A percentile compares a stretch with the other conserved stretches of the same genome.
Evolutionary conservation across 1,140 invertebrate genomes (phyloP).

Genomic region (Drosophila malerkotliana): DNA sequence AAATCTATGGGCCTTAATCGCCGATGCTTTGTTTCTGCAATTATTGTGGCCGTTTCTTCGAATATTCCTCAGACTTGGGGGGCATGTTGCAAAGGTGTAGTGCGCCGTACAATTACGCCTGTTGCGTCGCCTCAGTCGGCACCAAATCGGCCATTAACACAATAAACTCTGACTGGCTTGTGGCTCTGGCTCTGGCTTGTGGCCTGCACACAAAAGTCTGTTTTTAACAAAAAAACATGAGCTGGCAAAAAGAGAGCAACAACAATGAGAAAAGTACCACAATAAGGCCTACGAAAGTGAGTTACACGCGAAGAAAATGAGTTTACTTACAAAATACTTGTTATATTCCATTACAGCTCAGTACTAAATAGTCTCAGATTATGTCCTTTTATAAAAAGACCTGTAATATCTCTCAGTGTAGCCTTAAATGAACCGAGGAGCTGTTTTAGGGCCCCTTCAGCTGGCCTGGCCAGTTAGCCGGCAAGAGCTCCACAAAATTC

Average conservation of each 20-base stretch:
- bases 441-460: slow-evolving; percentile 9
- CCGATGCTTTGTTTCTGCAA: slow-evolving; percentile 46
- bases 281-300: slow-evolving; percentile 48
- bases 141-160: slow-evolving; percentile 72
- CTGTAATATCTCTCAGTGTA: neutral
- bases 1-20: slow-evolving; percentile 57
- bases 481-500: slow-evolving; percentile 42
- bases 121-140: slow-evolving; percentile 56
- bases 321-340: too few species aligned
- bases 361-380: too few species aligned
- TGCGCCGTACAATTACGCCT: slow-evolving; percentile 54
- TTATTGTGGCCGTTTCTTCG: slow-evolving; percentile 36
- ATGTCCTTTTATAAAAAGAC: too few species aligned
- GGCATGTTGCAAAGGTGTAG: slow-evolving; percentile 50
- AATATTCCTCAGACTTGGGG: slow-evolving; percentile 21
- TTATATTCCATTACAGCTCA: too few species aligned
- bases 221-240: slow-evolving; percentile 42
- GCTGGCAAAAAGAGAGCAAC: slow-evolving; percentile 56
- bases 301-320: neutral
- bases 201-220: slow-evolving; percentile 5
- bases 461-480: neutral
- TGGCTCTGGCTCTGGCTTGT: slow-evolving; percentile 19
- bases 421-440: slow-evolving; percentile 17
- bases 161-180: slow-evolving; percentile 66
- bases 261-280: slow-evolving; percentile 41